A percentile compares a stretch with the other conserved stretches of the same genome.
Conservation (phyloP, 1,140 invertebrate species). For the Megalopta genalis region DNA sequence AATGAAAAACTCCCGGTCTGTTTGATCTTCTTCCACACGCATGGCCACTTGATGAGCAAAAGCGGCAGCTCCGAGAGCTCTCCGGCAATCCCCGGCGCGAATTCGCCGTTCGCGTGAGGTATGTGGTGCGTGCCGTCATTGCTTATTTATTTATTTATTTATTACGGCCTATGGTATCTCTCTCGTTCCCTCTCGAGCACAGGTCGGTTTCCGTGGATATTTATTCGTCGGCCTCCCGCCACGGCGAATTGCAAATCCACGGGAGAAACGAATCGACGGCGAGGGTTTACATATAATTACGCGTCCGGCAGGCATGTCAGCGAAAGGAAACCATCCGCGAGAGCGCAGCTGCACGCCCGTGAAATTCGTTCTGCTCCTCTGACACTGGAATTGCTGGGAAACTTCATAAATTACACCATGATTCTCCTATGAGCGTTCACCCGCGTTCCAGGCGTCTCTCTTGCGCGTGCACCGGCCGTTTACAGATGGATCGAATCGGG, state of each 20-base stretch:
- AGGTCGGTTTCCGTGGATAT: slow-evolving; percentile 3
- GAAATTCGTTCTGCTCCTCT: slow-evolving; percentile 17
- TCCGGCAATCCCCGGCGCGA: neutral
- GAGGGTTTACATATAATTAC: slow-evolving; percentile 1
- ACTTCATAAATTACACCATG: neutral
- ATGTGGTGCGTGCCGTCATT: slow-evolving; percentile 74
- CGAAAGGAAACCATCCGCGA: neutral
- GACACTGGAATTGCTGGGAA: neutral
- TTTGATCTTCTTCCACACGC: slow-evolving; percentile 69
- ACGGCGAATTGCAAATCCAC: slow-evolving; percentile 12
- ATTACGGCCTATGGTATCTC: slow-evolving; percentile 62
- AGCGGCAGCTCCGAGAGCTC: neutral
- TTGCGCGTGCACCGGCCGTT: too few species aligned
- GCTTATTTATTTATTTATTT: slow-evolving; percentile 75
- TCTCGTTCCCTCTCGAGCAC: slow-evolving; percentile 34
- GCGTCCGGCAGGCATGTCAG: neutral
- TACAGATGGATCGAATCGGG: too few species aligned
- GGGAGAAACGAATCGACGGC: slow-evolving; percentile 21
- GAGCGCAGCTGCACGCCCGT: neutral
- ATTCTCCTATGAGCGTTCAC: neutral
- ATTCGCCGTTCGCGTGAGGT: slow-evolving; percentile 66
- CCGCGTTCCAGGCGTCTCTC: too few species aligned
- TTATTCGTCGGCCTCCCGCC: neutral
- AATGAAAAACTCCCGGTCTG: slow-evolving; percentile 77
- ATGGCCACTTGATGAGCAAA: slow-evolving; percentile 62